Evolutionary conservation across 2,888 invertebrate species (phyloP), one percentile per base, ranked within the genome.

Genomic region (Augochlorella aurata): DNA sequence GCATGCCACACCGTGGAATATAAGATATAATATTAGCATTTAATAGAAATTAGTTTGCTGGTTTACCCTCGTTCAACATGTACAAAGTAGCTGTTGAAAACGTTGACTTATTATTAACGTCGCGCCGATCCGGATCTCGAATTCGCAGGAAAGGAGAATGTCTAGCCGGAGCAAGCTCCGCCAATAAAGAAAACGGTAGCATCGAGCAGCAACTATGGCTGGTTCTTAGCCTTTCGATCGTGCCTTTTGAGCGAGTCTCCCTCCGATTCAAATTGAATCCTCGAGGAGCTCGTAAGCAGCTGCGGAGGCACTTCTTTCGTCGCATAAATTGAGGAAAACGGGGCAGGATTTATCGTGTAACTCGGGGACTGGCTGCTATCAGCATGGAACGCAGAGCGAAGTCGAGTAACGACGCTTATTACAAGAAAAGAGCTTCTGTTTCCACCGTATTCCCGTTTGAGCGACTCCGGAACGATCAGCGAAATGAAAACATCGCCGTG

Each of bases 401-500:
- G 38, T 47, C 52, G 29, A 29, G 47, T 49, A 77, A 77, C 66
- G 66, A 74, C 54, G 77, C 74, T n/a, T 74, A 47, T 77, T 66
- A 14, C 47, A 72, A 29, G 61, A 63, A 72, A 72, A 61, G 61
- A 49, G 72, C 72, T 63, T 47, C 61, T 44, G 63, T 69, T 69
- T 47, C 77, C 69, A 63, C 47, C 63, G 65, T 49, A 54, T 54
- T 66, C 10, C 77, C 77, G 69, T 79, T 79, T 70, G 49, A 70
- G 69, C 47, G 69, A 49, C 52, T 63, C 63, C 63, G 14, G 10
- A 79, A 74, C 68, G 73, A 45, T 16, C 38, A n/a, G 24, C 72
- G 47, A 61, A 70, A 81, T 66, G 81, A 44, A 50, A 79, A 65
- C 66, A 49, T 74, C 72, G 50, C 47, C 50, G 21, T 12, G 61